These are phyloP conservation scores for Addax nasomaculatus DNA, from an alignment of 2,113 vertebrate species.

Conservation along the genomic window DNA sequence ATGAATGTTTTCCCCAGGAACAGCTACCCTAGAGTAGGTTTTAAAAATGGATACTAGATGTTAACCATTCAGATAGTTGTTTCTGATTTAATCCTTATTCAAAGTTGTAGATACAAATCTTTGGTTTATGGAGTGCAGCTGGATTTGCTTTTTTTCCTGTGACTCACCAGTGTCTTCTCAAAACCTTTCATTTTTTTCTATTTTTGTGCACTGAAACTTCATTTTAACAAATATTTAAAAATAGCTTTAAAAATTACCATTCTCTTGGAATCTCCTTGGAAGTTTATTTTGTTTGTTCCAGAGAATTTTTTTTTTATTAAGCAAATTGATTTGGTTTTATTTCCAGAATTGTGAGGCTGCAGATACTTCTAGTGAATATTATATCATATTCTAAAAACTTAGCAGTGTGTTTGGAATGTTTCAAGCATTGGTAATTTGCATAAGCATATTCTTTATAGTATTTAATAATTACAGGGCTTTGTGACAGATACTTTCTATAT, in stretches of 20 bases:
- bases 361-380: slow-evolving; percentile 26
- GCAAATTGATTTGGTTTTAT: slow-evolving; percentile 26
- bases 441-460: neutral
- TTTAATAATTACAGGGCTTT: slow-evolving; percentile 32
- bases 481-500: neutral
- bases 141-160: slow-evolving; percentile 45
- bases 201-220: slow-evolving; percentile 46
- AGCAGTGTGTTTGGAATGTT: slow-evolving; percentile 28
- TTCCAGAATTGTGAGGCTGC: slow-evolving; percentile 30
- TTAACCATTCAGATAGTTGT: slow-evolving; percentile 18
- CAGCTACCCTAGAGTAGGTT: slow-evolving; percentile 1
- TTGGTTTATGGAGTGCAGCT: slow-evolving; percentile 35
- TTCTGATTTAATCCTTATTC: neutral
- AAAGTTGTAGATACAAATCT: slow-evolving; percentile 48
- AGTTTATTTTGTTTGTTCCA: slow-evolving; percentile 44
- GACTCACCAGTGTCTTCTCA: slow-evolving; percentile 36
- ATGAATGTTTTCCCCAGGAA: slow-evolving; percentile 27
- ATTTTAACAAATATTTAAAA: slow-evolving; percentile 69
- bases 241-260: slow-evolving; percentile 49
- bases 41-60: slow-evolving; percentile 22
- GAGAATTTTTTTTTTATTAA: slow-evolving; percentile 1
- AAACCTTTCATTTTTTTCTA: slow-evolving; percentile 46
- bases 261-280: slow-evolving; percentile 34
- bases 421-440: slow-evolving; percentile 26
- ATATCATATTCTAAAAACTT: slow-evolving; percentile 5